These are phyloP conservation scores for Ophion costatus DNA, from an alignment of 2,888 invertebrate genomes.

Conservation along the genomic window DNA sequence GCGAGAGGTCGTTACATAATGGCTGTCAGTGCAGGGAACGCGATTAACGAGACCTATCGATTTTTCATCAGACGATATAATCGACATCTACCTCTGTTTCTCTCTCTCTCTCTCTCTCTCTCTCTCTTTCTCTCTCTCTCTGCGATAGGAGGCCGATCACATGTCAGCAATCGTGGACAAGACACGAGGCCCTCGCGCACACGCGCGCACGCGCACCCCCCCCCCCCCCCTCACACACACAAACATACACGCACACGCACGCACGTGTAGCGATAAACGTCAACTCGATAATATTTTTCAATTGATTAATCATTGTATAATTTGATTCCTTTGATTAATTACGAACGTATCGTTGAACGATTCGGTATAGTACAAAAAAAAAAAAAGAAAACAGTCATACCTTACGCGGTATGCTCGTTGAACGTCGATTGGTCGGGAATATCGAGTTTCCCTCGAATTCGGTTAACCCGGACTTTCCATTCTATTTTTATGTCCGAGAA, in stretches of 20 bases:
- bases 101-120: conserved; percentile 27
- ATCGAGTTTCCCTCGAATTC: background rate
- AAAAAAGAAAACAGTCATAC: background rate
- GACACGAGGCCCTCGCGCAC: conserved; percentile 52
- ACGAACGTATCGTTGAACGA: background rate
- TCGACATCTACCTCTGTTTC: conserved; percentile 47
- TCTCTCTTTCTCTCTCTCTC: conserved; percentile 17
- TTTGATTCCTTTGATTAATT: conserved; percentile 22
- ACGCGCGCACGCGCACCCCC: background rate
- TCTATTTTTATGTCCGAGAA: background rate
- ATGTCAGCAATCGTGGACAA: conserved; percentile 57
- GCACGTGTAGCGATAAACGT: background rate
- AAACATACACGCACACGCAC: background rate
- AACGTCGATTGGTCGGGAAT: background rate
- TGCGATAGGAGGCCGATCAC: conserved; percentile 26
- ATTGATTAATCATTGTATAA: conserved; percentile 28
- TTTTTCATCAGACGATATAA: conserved; percentile 73
- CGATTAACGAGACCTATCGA: conserved; percentile 74
- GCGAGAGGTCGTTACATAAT: conserved; percentile 71
- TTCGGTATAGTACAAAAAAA: background rate
- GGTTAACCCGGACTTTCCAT: background rate
- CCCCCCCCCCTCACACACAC: background rate
- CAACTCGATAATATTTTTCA: conserved; percentile 5
- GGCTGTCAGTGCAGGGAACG: conserved; percentile 66
- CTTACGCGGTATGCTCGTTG: background rate